Percentiles rank a stretch among this genome's conserved stretches.
phyloP scores from a whole-genome alignment of 2,888 invertebrate species.

The Troides oblongomaculatus region DNA sequence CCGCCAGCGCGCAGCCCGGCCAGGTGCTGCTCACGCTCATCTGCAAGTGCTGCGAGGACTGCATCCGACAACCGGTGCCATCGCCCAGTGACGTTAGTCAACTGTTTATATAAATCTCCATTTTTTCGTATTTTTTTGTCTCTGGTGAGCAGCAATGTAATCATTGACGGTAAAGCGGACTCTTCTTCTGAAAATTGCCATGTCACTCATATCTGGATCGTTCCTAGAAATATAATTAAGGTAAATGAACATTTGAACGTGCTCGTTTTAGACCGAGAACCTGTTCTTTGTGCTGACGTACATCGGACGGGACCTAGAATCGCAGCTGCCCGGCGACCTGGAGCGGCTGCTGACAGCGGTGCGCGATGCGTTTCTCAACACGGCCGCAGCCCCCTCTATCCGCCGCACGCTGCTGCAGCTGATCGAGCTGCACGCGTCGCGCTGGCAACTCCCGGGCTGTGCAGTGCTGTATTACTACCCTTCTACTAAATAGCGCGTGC shows the following conservation, averaged over 20 bases:
- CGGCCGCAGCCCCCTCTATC: slow-evolving; percentile 86
- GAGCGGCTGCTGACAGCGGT: slow-evolving; percentile 89
- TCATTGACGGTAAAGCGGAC: too few relatives aligned
- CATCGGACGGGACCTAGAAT: slow-evolving; percentile 92
- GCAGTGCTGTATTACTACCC: slow-evolving; percentile 94
- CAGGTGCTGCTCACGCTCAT: slow-evolving; percentile 89
- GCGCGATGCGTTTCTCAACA: slow-evolving; percentile 91
- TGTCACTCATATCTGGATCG: too few relatives aligned
- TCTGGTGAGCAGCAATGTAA: too few relatives aligned
- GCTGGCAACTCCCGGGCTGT: slow-evolving; percentile 94
- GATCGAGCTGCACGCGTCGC: slow-evolving; percentile 93
- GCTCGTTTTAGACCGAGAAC: slow-evolving; percentile 86
- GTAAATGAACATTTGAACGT: too few relatives aligned
- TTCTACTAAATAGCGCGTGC: slow-evolving; percentile 68
- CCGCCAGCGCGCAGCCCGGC: slow-evolving; percentile 67
- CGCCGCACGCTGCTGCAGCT: slow-evolving; percentile 92
- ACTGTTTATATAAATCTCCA: not conserved
- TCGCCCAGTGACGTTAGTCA: slow-evolving; percentile 87
- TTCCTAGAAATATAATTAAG: too few relatives aligned
- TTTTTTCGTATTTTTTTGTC: too few relatives aligned
- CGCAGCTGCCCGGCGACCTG: slow-evolving; percentile 88
- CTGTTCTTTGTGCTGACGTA: slow-evolving; percentile 93
- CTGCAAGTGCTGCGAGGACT: slow-evolving; percentile 94
- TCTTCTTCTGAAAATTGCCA: too few relatives aligned
- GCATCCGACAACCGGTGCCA: slow-evolving; percentile 89